phyloP scores from a whole-genome alignment of 2,888 invertebrate genomes.

The Keiferia lycopersicella region DNA sequence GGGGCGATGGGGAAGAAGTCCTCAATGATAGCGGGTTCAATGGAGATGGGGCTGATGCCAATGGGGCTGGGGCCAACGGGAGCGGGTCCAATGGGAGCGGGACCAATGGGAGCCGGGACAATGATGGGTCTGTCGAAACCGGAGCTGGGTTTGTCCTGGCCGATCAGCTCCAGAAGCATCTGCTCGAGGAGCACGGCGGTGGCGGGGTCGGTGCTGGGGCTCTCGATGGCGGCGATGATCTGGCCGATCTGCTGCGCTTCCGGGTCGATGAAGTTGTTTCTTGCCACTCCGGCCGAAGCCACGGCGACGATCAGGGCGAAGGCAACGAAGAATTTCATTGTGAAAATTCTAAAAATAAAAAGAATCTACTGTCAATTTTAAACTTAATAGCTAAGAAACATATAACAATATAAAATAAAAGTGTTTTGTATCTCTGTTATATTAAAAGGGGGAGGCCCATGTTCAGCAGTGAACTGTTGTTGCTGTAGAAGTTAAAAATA shows the following conservation, averaged over 20 bases:
- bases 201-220: constrained; percentile 57
- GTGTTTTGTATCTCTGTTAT: not conserved
- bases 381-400: not conserved
- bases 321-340: constrained; percentile 62
- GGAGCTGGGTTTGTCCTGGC: constrained; percentile 18
- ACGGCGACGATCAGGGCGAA: constrained; percentile 58
- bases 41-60: constrained; percentile 3
- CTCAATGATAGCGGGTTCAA: constrained; percentile 23
- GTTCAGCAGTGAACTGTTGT: too few relatives aligned
- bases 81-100: constrained; percentile 20
- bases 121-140: constrained; percentile 16
- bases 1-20: constrained; percentile 6
- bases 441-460: too few relatives aligned
- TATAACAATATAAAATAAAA: not conserved
- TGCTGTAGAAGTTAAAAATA: too few relatives aligned
- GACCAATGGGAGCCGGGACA: constrained; percentile 8
- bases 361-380: not conserved
- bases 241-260: constrained; percentile 45
- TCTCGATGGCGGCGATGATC: constrained; percentile 57
- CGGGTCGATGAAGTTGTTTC: constrained; percentile 23
- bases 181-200: constrained; percentile 43
- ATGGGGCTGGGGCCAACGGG: not conserved
- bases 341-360: constrained; percentile 39
- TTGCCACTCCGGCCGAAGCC: constrained; percentile 49
- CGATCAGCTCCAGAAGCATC: constrained; percentile 37